These are phyloP conservation scores for Tyria jacobaeae DNA, from an alignment of 2,888 invertebrate species.

Conservation along the genomic window DNA sequence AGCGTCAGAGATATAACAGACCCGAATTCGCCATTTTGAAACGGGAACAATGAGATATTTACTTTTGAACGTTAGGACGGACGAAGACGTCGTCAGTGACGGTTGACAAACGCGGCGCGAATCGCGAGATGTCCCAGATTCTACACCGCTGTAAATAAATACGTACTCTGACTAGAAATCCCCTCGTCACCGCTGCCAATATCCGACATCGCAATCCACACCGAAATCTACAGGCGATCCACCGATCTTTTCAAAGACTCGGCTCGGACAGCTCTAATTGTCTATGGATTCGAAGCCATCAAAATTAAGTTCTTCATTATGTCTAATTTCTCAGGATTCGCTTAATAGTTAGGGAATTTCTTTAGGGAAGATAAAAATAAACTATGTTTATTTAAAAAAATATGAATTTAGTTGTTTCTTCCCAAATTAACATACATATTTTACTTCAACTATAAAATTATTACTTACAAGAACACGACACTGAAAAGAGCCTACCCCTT, in stretches of 20 bases:
- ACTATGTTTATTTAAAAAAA: neutral
- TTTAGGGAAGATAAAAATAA: neutral
- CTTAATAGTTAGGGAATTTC: too few relatives aligned
- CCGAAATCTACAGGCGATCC: slow-evolving; percentile 84
- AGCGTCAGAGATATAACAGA: slow-evolving; percentile 57
- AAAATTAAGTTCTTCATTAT: slow-evolving; percentile 66
- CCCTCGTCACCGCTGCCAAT: slow-evolving; percentile 93
- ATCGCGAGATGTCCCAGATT: slow-evolving; percentile 54
- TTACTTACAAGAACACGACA: slow-evolving; percentile 13
- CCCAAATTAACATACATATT: neutral
- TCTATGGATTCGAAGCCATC: slow-evolving; percentile 79
- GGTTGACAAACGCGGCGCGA: slow-evolving; percentile 65
- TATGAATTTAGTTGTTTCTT: neutral
- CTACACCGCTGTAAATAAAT: slow-evolving; percentile 71
- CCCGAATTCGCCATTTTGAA: slow-evolving; percentile 86
- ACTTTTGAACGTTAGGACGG: slow-evolving; percentile 77
- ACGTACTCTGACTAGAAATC: slow-evolving; percentile 93
- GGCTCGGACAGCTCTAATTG: slow-evolving; percentile 74
- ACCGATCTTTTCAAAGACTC: slow-evolving; percentile 78
- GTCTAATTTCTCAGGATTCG: slow-evolving; percentile 28
- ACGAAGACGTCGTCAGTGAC: slow-evolving; percentile 63
- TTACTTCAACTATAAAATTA: neutral
- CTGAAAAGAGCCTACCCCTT: slow-evolving; percentile 45
- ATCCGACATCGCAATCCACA: slow-evolving; percentile 91
- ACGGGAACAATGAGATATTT: slow-evolving; percentile 86